A percentile compares a stretch with the other conserved stretches of the same genome.
phyloP scores from a whole-genome alignment of 2,113 vertebrate genomes.

The Trogon surrucura region DNA sequence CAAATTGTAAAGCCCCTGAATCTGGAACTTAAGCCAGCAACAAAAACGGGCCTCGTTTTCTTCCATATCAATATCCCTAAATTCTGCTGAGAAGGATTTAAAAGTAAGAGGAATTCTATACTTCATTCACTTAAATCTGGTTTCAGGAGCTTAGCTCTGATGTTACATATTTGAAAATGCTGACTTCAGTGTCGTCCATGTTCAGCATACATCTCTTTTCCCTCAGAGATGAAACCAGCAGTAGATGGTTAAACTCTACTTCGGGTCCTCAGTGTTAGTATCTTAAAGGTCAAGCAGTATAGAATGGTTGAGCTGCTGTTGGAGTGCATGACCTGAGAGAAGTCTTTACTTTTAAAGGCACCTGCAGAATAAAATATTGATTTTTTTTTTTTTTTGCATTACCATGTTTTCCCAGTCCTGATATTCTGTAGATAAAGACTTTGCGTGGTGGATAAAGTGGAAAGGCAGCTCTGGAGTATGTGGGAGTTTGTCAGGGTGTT shows the following conservation, averaged over 20 bases:
- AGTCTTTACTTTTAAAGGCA: background rate
- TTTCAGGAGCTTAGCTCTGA: background rate
- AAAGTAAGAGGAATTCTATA: background rate
- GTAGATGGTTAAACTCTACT: background rate
- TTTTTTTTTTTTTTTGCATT: background rate
- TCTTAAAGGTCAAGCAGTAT: background rate
- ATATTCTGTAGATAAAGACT: background rate
- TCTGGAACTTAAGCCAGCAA: background rate
- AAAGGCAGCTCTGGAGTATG: background rate
- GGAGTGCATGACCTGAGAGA: background rate
- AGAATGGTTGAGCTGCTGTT: background rate
- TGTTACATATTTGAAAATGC: background rate
- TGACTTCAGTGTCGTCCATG: background rate
- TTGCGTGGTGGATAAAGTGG: background rate
- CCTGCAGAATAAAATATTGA: background rate
- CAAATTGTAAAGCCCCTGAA: background rate
- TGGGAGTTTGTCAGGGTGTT: background rate
- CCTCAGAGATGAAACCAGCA: background rate
- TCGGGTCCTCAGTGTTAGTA: background rate
- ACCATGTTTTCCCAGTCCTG: background rate
- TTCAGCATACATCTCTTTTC: background rate
- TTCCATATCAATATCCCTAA: background rate
- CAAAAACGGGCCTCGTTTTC: background rate
- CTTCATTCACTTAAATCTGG: background rate
- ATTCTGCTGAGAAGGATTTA: background rate